Percentiles rank a stretch among this genome's conserved stretches.
These are phyloP conservation scores for Hystrix brachyura DNA, from an alignment of 2,113 vertebrate species.

Conservation along the genomic window DNA sequence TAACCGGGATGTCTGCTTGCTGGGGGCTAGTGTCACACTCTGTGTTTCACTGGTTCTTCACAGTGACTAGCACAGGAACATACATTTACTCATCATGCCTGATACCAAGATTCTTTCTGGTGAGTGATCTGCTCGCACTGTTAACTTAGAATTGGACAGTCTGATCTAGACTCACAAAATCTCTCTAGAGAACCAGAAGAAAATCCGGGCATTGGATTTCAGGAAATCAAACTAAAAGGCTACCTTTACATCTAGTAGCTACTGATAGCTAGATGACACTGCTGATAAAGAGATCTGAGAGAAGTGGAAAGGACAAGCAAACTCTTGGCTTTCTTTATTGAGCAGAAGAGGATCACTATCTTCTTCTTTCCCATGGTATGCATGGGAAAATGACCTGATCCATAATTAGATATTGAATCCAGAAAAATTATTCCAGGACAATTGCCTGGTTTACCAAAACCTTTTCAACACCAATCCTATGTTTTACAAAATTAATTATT, in stretches of 20 bases:
- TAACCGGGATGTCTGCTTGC: not conserved
- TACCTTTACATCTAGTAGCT: not conserved
- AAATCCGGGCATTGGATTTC: not conserved
- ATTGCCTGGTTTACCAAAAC: not conserved
- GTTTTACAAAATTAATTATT: not conserved
- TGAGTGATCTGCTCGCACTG: not conserved
- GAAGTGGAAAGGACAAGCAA: not conserved
- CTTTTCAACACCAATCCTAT: not conserved
- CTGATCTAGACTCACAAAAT: not conserved
- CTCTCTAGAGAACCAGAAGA: not conserved
- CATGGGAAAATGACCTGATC: not conserved
- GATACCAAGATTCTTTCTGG: not conserved
- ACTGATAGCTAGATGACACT: too few relatives aligned
- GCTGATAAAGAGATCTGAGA: not conserved
- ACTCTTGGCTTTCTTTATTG: not conserved
- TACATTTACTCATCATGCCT: not conserved
- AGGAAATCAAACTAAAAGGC: conserved; percentile 9
- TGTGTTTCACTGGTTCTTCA: not conserved
- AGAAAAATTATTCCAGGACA: not conserved
- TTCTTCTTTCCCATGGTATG: too few relatives aligned
- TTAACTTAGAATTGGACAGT: not conserved
- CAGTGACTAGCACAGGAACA: not conserved
- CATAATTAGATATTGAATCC: not conserved
- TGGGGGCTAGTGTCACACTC: not conserved
- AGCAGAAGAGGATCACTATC: not conserved